These are phyloP conservation scores for Cheilosia variabilis DNA, from an alignment of 2,888 invertebrate genomes.

Conservation along the genomic window DNA sequence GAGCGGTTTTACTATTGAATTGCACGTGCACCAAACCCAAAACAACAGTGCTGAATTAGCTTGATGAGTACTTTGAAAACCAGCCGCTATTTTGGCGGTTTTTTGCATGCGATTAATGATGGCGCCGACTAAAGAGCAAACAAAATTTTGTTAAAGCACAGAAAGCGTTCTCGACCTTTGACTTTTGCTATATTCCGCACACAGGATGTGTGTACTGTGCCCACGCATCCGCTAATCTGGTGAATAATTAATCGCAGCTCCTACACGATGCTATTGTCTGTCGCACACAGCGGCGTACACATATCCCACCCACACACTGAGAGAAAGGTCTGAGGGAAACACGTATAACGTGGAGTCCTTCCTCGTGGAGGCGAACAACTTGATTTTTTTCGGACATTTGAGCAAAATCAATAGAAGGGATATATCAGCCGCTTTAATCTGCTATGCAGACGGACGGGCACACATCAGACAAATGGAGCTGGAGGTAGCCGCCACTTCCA, in stretches of 20 bases:
- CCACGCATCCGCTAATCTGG: slow-evolving; percentile 30
- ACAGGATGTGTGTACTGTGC: background rate
- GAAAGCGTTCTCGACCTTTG: slow-evolving; percentile 1
- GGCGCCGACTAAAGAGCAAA: slow-evolving; percentile 1
- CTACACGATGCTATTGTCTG: slow-evolving; percentile 42
- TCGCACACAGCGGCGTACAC: slow-evolving; percentile 4
- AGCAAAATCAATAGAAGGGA: slow-evolving; percentile 46
- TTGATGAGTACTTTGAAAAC: slow-evolving; percentile 19
- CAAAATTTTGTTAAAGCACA: background rate
- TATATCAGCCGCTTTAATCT: slow-evolving; percentile 9
- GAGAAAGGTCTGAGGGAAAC: slow-evolving; percentile 21
- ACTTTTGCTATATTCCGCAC: background rate
- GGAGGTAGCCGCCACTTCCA: slow-evolving; percentile 8
- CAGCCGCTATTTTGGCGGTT: slow-evolving; percentile 48
- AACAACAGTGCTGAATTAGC: background rate
- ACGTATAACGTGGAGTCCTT: slow-evolving; percentile 7
- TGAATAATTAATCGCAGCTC: slow-evolving; percentile 52
- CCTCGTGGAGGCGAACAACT: slow-evolving; percentile 20
- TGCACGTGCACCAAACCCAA: background rate
- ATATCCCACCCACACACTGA: background rate
- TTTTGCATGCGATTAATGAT: slow-evolving; percentile 34
- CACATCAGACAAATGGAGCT: slow-evolving; percentile 8
- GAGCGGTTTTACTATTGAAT: slow-evolving; percentile 34
- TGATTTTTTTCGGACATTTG: slow-evolving; percentile 45
- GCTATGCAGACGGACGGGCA: slow-evolving; percentile 22